These are phyloP conservation scores for Tetrapedia diversipes DNA, from an alignment of 2,888 invertebrate genomes.

Conservation along the genomic window DNA sequence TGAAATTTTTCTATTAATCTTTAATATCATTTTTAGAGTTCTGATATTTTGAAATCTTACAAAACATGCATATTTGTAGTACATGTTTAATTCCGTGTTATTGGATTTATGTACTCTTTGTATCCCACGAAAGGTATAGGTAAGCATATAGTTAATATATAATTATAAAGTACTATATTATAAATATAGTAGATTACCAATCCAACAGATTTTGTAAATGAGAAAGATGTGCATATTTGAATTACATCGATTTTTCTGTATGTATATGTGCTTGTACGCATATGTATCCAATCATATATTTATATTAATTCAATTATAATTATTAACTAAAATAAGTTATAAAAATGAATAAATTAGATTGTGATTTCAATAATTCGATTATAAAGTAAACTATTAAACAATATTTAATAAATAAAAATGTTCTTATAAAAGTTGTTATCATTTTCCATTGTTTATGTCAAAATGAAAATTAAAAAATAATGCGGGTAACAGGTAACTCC, in stretches of 20 bases:
- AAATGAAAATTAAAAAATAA: not conserved
- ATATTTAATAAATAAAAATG: conserved; percentile 40
- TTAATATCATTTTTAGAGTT: conserved; percentile 11
- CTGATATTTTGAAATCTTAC: not conserved
- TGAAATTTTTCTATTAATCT: conserved; percentile 40
- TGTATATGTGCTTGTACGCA: conserved; percentile 13
- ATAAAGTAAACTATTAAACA: conserved; percentile 20
- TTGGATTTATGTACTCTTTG: conserved; percentile 11
- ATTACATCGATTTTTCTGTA: conserved; percentile 1
- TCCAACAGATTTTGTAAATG: conserved; percentile 21
- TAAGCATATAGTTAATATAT: not conserved
- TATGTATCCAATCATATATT: not conserved
- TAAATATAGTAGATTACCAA: conserved; percentile 12
- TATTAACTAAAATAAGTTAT: conserved; percentile 19
- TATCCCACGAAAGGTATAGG: conserved; percentile 4
- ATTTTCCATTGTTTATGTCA: not conserved
- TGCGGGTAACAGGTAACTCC: conserved; percentile 5
- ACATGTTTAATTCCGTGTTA: not conserved
- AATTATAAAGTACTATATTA: too few relatives aligned
- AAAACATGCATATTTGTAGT: conserved; percentile 2
- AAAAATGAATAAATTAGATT: conserved; percentile 9
- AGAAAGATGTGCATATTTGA: not conserved
- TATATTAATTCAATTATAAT: too few relatives aligned
- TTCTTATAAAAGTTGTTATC: conserved; percentile 26
- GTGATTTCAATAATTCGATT: conserved; percentile 26